These are phyloP conservation scores for Toxotes jaculatrix DNA, from an alignment of 2,113 vertebrate species.

Conservation along the genomic window DNA sequence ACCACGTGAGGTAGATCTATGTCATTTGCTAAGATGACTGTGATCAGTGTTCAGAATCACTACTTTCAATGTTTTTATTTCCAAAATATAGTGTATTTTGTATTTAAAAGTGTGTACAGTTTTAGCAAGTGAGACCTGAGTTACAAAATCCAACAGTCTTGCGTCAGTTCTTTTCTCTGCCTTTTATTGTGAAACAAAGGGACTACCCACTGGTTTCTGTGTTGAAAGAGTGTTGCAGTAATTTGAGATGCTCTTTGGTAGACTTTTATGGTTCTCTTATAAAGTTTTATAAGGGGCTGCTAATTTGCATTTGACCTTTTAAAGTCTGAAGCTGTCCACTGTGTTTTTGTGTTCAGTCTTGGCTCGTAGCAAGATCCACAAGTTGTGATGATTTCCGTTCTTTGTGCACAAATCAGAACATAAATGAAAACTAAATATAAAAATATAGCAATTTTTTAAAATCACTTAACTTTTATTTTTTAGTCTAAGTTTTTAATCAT, in stretches of 20 bases:
- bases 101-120: neutral
- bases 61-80: neutral
- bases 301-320: constrained; percentile 70
- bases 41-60: too few relatives aligned
- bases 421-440: neutral
- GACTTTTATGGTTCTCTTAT: constrained; percentile 42
- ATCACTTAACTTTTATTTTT: neutral
- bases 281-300: constrained; percentile 51
- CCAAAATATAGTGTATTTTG: neutral
- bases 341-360: constrained; percentile 7
- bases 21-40: too few relatives aligned
- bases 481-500: neutral
- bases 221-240: constrained; percentile 14
- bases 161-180: constrained; percentile 17
- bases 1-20: neutral
- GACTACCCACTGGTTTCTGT: neutral
- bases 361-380: neutral
- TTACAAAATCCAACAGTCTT: neutral
- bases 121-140: neutral
- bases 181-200: constrained; percentile 41
- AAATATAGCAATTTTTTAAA: neutral
- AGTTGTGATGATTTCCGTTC: neutral
- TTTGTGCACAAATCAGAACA: neutral
- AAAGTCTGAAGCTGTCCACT: constrained; percentile 27
- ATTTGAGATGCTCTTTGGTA: constrained; percentile 26